phyloP scores from a whole-genome alignment of 2,797 vertebrate genomes.

The Phrynocephalus guinanensis region DNA sequence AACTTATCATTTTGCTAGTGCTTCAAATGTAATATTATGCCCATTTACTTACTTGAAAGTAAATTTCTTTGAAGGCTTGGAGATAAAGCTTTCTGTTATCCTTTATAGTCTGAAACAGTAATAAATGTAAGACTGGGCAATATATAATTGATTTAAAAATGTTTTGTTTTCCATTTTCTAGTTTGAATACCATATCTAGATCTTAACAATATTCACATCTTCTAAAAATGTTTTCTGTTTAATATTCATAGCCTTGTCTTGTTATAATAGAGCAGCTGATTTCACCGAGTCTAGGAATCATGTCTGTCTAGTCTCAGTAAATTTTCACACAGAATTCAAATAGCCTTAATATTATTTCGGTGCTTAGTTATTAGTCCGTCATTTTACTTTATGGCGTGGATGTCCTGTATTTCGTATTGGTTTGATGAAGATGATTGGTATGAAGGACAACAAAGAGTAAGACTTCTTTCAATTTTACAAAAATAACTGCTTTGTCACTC shows the following conservation, averaged over 20 bases:
- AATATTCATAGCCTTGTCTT: slow-evolving; percentile 30
- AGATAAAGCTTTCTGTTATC: not conserved
- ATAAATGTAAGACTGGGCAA: slow-evolving; percentile 26
- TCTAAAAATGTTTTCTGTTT: slow-evolving; percentile 31
- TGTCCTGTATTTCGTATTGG: slow-evolving; percentile 79
- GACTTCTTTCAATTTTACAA: slow-evolving; percentile 46
- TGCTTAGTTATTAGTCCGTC: slow-evolving; percentile 49
- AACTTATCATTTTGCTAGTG: not conserved
- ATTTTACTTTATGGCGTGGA: slow-evolving; percentile 76
- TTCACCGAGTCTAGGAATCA: slow-evolving; percentile 33
- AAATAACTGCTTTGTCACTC: slow-evolving; percentile 56
- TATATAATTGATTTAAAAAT: slow-evolving; percentile 8
- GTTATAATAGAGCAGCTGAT: slow-evolving; percentile 19
- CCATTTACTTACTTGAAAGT: not conserved
- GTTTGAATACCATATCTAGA: slow-evolving; percentile 17
- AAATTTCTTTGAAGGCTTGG: not conserved
- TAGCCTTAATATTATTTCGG: slow-evolving; percentile 59
- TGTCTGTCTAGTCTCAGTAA: slow-evolving; percentile 42
- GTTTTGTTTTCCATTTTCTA: slow-evolving; percentile 43
- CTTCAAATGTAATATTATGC: not conserved
- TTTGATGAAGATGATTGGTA: slow-evolving; percentile 84
- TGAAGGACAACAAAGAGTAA: slow-evolving; percentile 82
- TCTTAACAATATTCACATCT: slow-evolving; percentile 22
- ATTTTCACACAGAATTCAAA: slow-evolving; percentile 55
- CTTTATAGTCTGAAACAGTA: slow-evolving; percentile 22